Evolutionary conservation across 2,113 vertebrate genomes (phyloP), one percentile per base, ranked within the genome.

Genomic region (Pelvicachromis taeniatus): DNA sequence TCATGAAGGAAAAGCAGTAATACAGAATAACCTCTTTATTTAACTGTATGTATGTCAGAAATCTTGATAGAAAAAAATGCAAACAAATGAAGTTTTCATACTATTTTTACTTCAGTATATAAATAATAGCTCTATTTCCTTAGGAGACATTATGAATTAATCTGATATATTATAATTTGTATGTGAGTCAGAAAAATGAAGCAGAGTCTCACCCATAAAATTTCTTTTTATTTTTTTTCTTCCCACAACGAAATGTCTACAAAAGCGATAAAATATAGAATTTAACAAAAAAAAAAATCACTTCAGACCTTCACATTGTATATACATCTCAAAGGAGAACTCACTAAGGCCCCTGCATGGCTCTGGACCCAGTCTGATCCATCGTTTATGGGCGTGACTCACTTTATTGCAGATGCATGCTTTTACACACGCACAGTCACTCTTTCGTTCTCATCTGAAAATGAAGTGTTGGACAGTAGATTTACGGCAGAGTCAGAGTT

Each of bases 261-360:
- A 99, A 99, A 99, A 97, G 97, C 96, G 95, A 96, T 98, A 98
- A 98, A 98, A 98, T 97, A 98, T 97, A 97, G 97, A 97, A 96
- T 98, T 98, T 97, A 97, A 97, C 97, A 31, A 75, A 75, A 75
- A 97, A 97, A 97, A 97, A 97, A 97, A 97, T 97, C 96, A 97
- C 96, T 97, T 95, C 94, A 96, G 96, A 96, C 93, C 92, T 97
- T 97, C 95, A 96, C 96, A 94, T 95, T 94, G 93, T 98, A 98
- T 98, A 86, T 98, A 98, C 97, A 98, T 95, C 91, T 97, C 96
- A 97, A 97, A 97, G 96, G 97, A 96, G 96, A 96, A 97, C 96
- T 97, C 95, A 94, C 96, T 92, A 88, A 96, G 89, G 88, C 84
- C 87, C 91, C 86, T 89, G 96, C 96, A 95, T 95, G 89, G 92